Evolutionary conservation across 2,888 invertebrate species (phyloP).

Genomic region (Drosophila anceps): DNA sequence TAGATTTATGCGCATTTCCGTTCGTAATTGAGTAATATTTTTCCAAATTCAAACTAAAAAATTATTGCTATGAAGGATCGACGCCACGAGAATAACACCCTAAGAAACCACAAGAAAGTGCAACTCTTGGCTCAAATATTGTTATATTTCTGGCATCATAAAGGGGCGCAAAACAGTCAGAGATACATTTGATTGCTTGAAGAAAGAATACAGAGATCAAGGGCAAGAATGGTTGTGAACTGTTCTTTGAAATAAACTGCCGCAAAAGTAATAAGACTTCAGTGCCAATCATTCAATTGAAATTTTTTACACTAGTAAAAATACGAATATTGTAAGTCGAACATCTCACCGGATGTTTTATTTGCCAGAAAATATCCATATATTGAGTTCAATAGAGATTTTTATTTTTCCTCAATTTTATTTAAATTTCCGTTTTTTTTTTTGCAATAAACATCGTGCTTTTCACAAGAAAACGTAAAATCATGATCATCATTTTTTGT

Average conservation of each 20-base stretch:
- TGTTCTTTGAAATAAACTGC: neutral
- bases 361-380: slow-evolving; percentile 39
- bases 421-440: neutral
- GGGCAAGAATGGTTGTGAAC: neutral
- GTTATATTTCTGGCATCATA: neutral
- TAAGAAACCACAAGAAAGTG: slow-evolving; percentile 25
- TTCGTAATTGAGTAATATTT: slow-evolving; percentile 4
- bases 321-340: slow-evolving; percentile 1
- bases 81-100: neutral
- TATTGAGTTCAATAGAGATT: slow-evolving; percentile 24
- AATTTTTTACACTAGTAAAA: neutral
- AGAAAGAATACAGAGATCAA: too few species aligned
- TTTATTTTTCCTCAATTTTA: slow-evolving; percentile 13
- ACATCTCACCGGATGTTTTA: slow-evolving; percentile 37
- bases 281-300: neutral
- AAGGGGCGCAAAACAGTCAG: neutral
- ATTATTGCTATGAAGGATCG: neutral
- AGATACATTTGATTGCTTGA: neutral
- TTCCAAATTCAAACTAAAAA: neutral
- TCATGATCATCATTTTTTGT: slow-evolving; percentile 19
- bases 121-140: neutral
- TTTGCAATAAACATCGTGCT: slow-evolving; percentile 29
- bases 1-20: slow-evolving; percentile 72
- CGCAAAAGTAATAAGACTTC: neutral
- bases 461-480: slow-evolving; percentile 25